Evolutionary conservation across 2,797 vertebrate species (phyloP).

Genomic region (Anniella stebbinsi): DNA sequence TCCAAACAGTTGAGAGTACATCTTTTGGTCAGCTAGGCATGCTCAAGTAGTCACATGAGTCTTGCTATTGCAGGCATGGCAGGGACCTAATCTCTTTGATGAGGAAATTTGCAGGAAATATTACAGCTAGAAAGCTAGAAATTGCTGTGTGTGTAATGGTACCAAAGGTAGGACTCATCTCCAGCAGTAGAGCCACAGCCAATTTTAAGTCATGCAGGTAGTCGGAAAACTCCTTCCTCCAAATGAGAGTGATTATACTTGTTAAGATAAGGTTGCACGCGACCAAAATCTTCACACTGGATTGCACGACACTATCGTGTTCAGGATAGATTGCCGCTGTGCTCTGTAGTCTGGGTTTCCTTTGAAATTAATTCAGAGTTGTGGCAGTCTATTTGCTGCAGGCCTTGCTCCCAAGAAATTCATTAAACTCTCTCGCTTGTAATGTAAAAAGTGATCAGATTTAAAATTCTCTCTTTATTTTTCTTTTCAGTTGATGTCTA

Average conservation of each 20-base stretch:
- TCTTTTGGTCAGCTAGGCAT: neutral
- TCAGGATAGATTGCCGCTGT: constrained; percentile 25
- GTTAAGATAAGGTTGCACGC: constrained; percentile 18
- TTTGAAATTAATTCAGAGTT: constrained; percentile 34
- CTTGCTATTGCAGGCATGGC: too few relatives aligned
- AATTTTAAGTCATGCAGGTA: constrained; percentile 22
- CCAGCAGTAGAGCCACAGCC: neutral
- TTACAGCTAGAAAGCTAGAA: neutral
- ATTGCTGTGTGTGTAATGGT: neutral
- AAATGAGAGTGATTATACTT: constrained; percentile 39
- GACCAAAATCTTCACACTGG: constrained; percentile 30
- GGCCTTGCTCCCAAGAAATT: constrained; percentile 16
- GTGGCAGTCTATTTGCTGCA: constrained; percentile 34
- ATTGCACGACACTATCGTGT: constrained; percentile 27
- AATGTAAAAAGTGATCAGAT: constrained; percentile 20
- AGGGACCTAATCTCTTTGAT: neutral
- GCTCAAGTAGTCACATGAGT: neutral
- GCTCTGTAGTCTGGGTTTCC: constrained; percentile 1
- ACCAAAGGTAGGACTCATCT: neutral
- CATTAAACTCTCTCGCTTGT: constrained; percentile 19
- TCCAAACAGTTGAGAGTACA: neutral
- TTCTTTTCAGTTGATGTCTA: constrained; percentile 2
- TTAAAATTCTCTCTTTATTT: constrained; percentile 12
- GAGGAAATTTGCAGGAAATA: neutral
- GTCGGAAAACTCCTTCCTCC: constrained; percentile 21